phyloP scores from a whole-genome alignment of 2,797 vertebrate species.

The Hippopotamyrus pictus region DNA sequence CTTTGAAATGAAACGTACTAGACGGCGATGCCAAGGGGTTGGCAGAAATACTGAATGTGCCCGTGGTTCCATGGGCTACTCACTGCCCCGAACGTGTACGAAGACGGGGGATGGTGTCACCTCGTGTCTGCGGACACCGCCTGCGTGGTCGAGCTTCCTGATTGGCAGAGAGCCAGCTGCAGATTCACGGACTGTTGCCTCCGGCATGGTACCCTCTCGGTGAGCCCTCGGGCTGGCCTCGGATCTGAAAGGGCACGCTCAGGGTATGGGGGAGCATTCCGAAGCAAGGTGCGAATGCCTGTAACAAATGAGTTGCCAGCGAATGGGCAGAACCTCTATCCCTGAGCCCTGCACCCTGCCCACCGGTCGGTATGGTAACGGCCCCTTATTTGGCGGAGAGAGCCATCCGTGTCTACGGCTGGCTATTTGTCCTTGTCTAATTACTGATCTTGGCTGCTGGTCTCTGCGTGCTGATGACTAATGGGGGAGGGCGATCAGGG shows the following conservation, averaged over 20 bases:
- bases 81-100: neutral
- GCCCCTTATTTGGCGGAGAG: constrained; percentile 70
- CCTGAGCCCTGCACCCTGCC: constrained; percentile 45
- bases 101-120: neutral
- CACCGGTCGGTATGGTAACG: constrained; percentile 60
- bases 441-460: constrained; percentile 81
- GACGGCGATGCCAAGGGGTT: neutral
- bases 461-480: constrained; percentile 82
- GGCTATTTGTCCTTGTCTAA: constrained; percentile 93
- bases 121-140: neutral
- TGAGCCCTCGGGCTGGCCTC: neutral
- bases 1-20: neutral
- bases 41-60: neutral
- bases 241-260: neutral
- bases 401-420: constrained; percentile 60
- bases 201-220: neutral
- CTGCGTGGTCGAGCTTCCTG: neutral
- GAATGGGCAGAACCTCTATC: constrained; percentile 30
- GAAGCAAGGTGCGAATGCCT: constrained; percentile 20
- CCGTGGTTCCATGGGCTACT: neutral
- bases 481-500: constrained; percentile 69
- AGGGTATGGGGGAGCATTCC: neutral
- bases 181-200: neutral
- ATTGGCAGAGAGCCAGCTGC: neutral
- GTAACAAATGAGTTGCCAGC: constrained; percentile 57